Percentiles rank a stretch among this genome's conserved stretches.
phyloP scores from a whole-genome alignment of 2,888 invertebrate species.

The Horisme vitalbata region DNA sequence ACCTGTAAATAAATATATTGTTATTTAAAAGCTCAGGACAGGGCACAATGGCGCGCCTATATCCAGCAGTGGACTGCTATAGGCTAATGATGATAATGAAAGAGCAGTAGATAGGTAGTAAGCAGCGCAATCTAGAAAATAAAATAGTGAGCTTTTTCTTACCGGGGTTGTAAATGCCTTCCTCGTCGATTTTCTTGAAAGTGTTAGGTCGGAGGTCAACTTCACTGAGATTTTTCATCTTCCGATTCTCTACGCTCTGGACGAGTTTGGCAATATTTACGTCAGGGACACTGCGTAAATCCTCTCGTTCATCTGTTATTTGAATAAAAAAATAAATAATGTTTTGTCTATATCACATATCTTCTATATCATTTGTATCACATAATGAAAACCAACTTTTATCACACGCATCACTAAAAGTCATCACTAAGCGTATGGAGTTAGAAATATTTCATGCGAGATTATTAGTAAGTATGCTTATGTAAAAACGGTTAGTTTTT shows the following conservation, averaged over 20 bases:
- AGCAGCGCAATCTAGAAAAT: background rate
- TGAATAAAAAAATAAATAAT: background rate
- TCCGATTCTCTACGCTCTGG: conserved; percentile 62
- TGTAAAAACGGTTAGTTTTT: no score
- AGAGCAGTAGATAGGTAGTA: no score
- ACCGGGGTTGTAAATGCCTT: conserved; percentile 76
- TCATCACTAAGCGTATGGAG: no score
- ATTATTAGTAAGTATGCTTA: no score
- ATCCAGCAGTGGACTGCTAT: no score
- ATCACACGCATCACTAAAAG: no score
- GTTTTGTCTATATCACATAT: no score
- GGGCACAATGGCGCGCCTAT: no score
- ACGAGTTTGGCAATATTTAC: conserved; percentile 76
- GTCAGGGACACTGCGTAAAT: conserved; percentile 71
- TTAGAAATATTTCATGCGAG: no score
- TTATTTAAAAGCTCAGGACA: no score
- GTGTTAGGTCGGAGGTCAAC: conserved; percentile 68
- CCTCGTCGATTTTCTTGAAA: conserved; percentile 74
- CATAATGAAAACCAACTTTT: no score
- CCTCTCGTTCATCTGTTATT: conserved; percentile 71
- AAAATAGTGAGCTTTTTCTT: conserved; percentile 19
- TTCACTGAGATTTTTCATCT: conserved; percentile 63
- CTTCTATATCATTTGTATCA: no score
- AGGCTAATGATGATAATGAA: background rate
- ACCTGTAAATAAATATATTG: conserved; percentile 44